phyloP scores from a whole-genome alignment of 2,113 vertebrate species.

The Struthidea cinerea region DNA sequence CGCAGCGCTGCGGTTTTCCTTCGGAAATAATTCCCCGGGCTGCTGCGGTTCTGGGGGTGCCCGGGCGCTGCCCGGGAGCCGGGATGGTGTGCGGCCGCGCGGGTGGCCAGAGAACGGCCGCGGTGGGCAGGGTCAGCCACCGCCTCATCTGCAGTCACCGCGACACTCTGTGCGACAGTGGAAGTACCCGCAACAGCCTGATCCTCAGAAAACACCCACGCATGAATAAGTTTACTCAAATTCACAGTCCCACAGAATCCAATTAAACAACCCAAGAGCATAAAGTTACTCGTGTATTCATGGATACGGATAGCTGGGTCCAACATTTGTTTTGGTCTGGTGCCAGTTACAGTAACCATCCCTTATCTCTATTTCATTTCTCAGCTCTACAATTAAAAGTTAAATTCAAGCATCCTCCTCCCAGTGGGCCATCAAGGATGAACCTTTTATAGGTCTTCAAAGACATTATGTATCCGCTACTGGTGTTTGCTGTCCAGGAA shows the following conservation, averaged over 20 bases:
- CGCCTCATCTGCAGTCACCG: fast-evolving
- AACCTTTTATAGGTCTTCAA: constrained; percentile 39
- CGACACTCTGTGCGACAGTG: fast-evolving
- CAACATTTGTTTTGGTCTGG: neutral
- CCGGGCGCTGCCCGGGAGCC: neutral
- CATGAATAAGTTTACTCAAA: neutral
- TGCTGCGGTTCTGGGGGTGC: fast-evolving
- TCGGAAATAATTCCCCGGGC: fast-evolving
- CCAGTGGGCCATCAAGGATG: neutral
- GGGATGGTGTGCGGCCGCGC: too few relatives aligned
- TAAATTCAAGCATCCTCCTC: neutral
- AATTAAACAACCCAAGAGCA: neutral
- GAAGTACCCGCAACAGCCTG: neutral
- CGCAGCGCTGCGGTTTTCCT: fast-evolving
- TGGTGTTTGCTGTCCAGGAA: neutral
- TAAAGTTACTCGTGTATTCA: neutral
- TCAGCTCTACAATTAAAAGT: constrained; percentile 23
- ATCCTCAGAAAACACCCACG: neutral
- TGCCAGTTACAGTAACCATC: neutral
- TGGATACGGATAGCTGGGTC: neutral
- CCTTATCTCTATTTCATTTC: neutral
- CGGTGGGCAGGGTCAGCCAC: neutral
- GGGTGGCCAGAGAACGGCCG: too few relatives aligned
- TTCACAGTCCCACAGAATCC: constrained; percentile 14
- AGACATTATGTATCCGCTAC: constrained; percentile 25